Conservation (phyloP, 2,888 invertebrate genomes). For the Cheilosia vulpina region DNA sequence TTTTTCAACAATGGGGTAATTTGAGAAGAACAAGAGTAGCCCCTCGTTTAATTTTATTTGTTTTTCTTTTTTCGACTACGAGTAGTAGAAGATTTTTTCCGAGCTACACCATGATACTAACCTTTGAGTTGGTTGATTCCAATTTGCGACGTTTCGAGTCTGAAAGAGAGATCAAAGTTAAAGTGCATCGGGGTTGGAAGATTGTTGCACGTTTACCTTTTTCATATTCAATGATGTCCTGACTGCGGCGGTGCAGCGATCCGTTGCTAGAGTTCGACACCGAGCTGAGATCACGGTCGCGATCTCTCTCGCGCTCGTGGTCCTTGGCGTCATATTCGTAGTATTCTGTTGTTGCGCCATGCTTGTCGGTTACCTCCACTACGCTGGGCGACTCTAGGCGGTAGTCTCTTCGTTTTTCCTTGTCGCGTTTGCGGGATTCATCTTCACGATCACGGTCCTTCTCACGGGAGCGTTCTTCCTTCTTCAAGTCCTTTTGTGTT, state of each 20-base stretch:
- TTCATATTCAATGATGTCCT: conserved; percentile 86
- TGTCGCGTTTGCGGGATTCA: conserved; percentile 77
- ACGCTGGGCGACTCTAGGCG: conserved; percentile 77
- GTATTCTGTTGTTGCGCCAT: conserved; percentile 78
- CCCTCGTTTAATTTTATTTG: conserved; percentile 38
- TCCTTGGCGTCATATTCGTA: conserved; percentile 83
- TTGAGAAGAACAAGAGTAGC: conserved; percentile 56
- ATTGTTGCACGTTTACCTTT: conserved; percentile 84
- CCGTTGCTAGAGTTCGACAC: conserved; percentile 85
- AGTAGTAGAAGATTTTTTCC: conserved; percentile 48
- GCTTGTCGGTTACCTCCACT: conserved; percentile 71
- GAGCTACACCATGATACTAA: conserved; percentile 88
- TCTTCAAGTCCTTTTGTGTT: conserved; percentile 80
- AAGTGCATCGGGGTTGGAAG: not conserved
- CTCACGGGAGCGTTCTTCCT: conserved; percentile 80
- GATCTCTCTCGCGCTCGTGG: conserved; percentile 87
- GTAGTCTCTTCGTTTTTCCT: conserved; percentile 81
- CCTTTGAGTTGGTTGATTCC: conserved; percentile 91
- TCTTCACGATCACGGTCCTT: conserved; percentile 77
- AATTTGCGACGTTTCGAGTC: conserved; percentile 94
- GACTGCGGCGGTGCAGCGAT: conserved; percentile 85
- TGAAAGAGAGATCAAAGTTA: conserved; percentile 60
- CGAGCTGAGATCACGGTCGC: conserved; percentile 86
- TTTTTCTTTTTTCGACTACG: conserved; percentile 47
- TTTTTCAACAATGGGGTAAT: conserved; percentile 49